Evolutionary conservation across 2,888 invertebrate species (phyloP), one percentile per base, ranked within the genome.

Genomic region (Glyphotaelius pellucidus): DNA sequence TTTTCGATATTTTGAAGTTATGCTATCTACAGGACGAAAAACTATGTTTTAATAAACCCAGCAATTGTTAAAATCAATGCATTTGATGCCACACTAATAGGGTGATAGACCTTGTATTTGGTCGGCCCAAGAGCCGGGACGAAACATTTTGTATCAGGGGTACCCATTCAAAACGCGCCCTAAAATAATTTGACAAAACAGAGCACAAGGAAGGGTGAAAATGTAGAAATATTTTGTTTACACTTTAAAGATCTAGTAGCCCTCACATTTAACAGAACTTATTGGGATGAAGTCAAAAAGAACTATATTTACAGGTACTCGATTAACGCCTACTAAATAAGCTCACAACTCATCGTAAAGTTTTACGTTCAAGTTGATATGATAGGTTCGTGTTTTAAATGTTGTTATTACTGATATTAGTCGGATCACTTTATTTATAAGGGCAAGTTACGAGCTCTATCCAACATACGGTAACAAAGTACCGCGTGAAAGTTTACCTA

Each of bases 401-500:
- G 25, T 67, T 25, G 25, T 42, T 42, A 42, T 67, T 67, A 67
- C 67, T n/a, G 67, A n/a, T n/a, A n/a, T 67, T 52, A n/a, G 25
- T 25, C 67, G 67, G 52, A 67, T n/a, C 67, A 9, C 25, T 67
- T 67, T 67, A 67, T 67, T 67, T 67, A 67, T 67, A 67, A 67
- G 25, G 67, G 67, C 0, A 67, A 67, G 30, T 32, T 31, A 32
- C 81, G 31, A 81, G 32, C 31, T 7, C 31, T 81, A 81, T 32
- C 31, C 31, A 81, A 81, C 32, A 15, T 19, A 32, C 81, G 81
- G 32, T 30, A 31, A 81, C 81, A 81, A 31, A 19, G 32, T 81
- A 81, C 30, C 81, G 32, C 81, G 85, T 12, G 38, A 81, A 81
- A 81, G 31, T 81, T 81, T 81, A 85, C 42, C n/a, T 85, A 85